Conservation (phyloP, 2,888 invertebrate species). For the Zygothrica quintamaculata region DNA sequence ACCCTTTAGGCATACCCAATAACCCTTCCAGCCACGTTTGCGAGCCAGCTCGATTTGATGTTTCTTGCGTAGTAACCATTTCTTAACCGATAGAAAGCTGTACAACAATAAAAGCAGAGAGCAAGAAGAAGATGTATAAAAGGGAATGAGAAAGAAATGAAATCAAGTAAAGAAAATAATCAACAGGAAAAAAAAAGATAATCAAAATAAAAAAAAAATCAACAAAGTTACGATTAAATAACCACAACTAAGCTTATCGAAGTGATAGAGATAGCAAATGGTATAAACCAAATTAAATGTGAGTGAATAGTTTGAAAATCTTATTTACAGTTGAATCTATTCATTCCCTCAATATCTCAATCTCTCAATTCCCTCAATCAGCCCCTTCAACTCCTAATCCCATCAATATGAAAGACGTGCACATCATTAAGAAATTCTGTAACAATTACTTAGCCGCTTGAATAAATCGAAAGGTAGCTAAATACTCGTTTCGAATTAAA, state of each 20-base stretch:
- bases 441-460: constrained; percentile 1
- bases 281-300: constrained; percentile 1
- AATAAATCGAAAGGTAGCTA: not conserved
- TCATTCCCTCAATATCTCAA: too few relatives aligned
- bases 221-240: not conserved
- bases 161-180: constrained; percentile 9
- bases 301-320: not conserved
- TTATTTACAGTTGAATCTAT: not conserved
- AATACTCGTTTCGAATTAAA: not conserved
- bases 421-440: not conserved
- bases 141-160: constrained; percentile 8
- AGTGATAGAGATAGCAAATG: too few relatives aligned
- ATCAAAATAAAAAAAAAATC: not conserved
- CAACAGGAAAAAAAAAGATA: too few relatives aligned
- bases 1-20: constrained; percentile 99
- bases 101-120: not conserved
- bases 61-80: constrained; percentile 98
- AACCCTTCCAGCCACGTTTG: constrained; percentile 98
- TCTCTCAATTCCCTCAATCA: too few relatives aligned
- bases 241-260: too few relatives aligned
- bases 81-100: constrained; percentile 98
- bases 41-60: constrained; percentile 98
- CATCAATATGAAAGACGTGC: too few relatives aligned
- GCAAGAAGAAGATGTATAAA: too few relatives aligned
- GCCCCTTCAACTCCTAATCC: too few relatives aligned